A percentile compares a stretch with the other conserved stretches of the same genome.
Evolutionary conservation across 35 echinoderm and acorn worm genomes (phyloP).

Genomic region (Apostichopus japonicus): DNA sequence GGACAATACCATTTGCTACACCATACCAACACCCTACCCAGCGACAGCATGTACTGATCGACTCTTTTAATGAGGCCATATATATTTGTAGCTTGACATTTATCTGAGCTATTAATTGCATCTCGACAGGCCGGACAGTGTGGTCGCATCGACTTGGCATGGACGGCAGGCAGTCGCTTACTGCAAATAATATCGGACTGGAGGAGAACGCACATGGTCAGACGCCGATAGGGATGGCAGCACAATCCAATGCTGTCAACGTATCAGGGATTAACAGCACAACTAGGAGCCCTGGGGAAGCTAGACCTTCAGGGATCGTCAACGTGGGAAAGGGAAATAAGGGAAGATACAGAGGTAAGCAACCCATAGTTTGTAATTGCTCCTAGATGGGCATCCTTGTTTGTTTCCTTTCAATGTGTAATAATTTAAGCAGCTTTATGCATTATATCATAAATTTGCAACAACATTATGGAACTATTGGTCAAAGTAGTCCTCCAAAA

Average conservation of each 20-base stretch:
- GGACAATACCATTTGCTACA: too few species aligned
- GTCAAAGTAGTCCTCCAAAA: too few species aligned
- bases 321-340: conserved; percentile 53
- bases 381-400: background rate
- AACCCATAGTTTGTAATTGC: background rate
- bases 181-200: conserved; percentile 23
- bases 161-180: conserved; percentile 45
- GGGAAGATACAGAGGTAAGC: conserved; percentile 57
- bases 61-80: too few species aligned
- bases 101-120: too few species aligned
- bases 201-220: conserved; percentile 48
- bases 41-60: too few species aligned
- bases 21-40: too few species aligned
- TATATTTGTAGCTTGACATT: too few species aligned
- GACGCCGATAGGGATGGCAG: conserved; percentile 47
- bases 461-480: too few species aligned
- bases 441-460: background rate
- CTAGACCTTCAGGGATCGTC: conserved; percentile 41
- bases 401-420: background rate
- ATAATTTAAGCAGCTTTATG: background rate
- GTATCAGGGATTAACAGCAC: conserved; percentile 58
- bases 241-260: conserved; percentile 17
- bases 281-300: conserved; percentile 58
- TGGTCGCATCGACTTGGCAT: conserved; percentile 45
- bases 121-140: conserved; percentile 11